Evolutionary conservation across 2,888 invertebrate species (phyloP), one percentile per base, ranked within the genome.

Genomic region (Limnephilus rhombicus): DNA sequence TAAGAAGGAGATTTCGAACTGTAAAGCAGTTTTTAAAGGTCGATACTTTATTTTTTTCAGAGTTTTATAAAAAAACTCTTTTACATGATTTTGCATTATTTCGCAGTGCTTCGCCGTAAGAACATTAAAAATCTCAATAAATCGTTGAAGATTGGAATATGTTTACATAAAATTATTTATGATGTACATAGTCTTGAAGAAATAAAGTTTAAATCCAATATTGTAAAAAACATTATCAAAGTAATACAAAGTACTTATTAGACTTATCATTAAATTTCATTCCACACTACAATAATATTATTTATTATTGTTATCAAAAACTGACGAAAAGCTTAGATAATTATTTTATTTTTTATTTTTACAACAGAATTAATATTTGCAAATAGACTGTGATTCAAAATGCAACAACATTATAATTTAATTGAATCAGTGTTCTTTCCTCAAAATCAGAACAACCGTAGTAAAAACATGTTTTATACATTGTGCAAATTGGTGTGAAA

Each of bases 401-500:
- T 37, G 83, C 83, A 37, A 15, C 34, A 83, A 83, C 12, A 83
- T 83, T 41, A 18, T 34, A 83, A 34, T 49, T 49, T 49, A 49
- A 68, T 18, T 24, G 18, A 68, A 68, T n/a, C 68, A 37, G 18
- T 24, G 24, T 34, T 83, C 34, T 83, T 37, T 83, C 24, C 37
- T 49, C 86, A 29, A 86, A 49, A 86, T 45, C 45, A 86, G 86
- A 49, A 86, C 37, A 37, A 45, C 45, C 45, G 13, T 15, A 24
- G 85, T 45, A n/a, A 24, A 41, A 37, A n/a, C 12, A 85, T 85
- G 18, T 85, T 68, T 68, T 68, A 18, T 68, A 88, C 88, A 88
- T 68, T 68, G 88, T 88, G 80, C 80, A 68, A 86, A 37, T 88
- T 68, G 29, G 31, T 18, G 80, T 68, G 86, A 45, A 53, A 45